Conservation (phyloP, 2,113 vertebrate genomes). For the Phylloscopus trochilus region DNA sequence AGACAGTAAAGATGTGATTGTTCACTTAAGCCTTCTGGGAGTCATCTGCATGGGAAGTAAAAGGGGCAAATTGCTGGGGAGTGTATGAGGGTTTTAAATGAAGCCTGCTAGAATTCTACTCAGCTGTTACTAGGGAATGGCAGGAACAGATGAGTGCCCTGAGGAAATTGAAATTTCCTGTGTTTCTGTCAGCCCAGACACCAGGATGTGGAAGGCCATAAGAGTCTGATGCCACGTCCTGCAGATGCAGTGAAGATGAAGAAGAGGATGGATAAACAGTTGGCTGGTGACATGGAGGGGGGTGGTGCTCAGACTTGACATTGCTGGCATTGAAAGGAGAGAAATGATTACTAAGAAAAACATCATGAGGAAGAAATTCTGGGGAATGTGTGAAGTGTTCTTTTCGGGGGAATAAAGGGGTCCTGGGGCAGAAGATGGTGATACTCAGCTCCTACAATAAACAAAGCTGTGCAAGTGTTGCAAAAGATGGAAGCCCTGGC, state of each 20-base stretch:
- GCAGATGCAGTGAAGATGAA: neutral
- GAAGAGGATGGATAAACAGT: neutral
- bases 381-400: neutral
- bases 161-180: constrained; percentile 5
- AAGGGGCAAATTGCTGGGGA: neutral
- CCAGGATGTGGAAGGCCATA: neutral
- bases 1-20: neutral
- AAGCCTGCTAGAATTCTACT: neutral
- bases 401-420: neutral
- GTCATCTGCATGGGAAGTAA: neutral
- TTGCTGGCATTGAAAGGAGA: neutral
- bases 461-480: neutral
- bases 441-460: neutral
- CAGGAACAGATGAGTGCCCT: neutral
- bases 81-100: neutral
- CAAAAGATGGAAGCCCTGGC: neutral
- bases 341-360: neutral
- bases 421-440: neutral
- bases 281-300: neutral
- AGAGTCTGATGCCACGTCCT: neutral
- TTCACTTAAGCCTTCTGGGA: neutral
- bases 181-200: neutral
- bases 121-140: neutral
- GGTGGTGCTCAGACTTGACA: neutral
- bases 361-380: neutral